These are phyloP conservation scores for Hyperoodon ampullatus DNA, from an alignment of 2,113 vertebrate genomes.

Conservation along the genomic window DNA sequence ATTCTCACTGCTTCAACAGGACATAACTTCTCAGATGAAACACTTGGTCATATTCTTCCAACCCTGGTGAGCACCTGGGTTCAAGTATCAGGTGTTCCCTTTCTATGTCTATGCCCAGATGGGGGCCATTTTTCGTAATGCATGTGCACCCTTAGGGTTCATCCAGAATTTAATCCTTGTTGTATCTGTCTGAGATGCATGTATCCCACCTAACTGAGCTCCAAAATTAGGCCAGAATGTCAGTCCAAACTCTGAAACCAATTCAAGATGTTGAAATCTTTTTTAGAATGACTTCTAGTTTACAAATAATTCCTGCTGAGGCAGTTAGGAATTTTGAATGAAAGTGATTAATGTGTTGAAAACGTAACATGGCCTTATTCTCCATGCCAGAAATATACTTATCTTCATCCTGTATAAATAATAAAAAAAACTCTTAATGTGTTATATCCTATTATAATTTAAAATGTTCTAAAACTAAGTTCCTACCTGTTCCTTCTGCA, in stretches of 20 bases:
- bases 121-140: not conserved
- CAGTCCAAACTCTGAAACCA: not conserved
- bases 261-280: constrained; percentile 19
- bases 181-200: not conserved
- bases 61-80: not conserved
- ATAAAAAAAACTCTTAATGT: not conserved
- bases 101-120: not conserved
- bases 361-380: not conserved
- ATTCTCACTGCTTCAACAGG: not conserved
- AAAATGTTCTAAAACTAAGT: not conserved
- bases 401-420: not conserved
- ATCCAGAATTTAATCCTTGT: not conserved
- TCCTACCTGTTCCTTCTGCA: not conserved
- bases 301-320: constrained; percentile 38
- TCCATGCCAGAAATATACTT: constrained; percentile 1
- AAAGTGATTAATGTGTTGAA: not conserved
- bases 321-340: constrained; percentile 15
- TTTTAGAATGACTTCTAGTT: constrained; percentile 34
- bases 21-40: constrained; percentile 18
- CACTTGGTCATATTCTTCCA: not conserved
- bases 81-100: not conserved
- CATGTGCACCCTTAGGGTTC: not conserved
- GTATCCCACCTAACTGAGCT: not conserved
- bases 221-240: constrained; percentile 42
- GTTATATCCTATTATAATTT: not conserved